Evolutionary conservation across 1,140 invertebrate genomes (phyloP), one percentile per base, ranked within the genome.

Genomic region (Euwallacea fornicatus): DNA sequence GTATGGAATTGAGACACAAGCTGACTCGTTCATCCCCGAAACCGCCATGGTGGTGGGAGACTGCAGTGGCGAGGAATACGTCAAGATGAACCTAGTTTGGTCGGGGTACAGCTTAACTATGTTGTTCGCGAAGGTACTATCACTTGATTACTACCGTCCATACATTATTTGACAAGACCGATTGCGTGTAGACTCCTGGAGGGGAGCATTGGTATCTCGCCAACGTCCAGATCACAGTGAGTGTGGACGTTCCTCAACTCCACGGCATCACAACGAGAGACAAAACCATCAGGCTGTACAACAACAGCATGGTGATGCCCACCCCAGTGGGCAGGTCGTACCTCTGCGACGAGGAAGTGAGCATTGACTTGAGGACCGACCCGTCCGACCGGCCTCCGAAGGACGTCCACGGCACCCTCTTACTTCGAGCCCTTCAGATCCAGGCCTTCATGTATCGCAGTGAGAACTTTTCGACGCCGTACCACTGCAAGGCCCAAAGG

Each of bases 261-360:
- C 72, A 72, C 15, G 71, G 72, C 44, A 75, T 77, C 16, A 60
- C 71, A 66, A 73, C 67, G 6, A 86, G 87, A 79, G 86, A 85
- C 73, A 73, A 86, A 85, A 82, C 82, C 0, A 78, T 86, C 6
- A 86, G 85, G 61, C 76, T 92, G 46, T 87, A 84, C 68, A 85
- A 86, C 66, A 84, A 84, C 13, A 82, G 87, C 1, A 87, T 90
- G 78, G 79, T 93, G 53, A 94, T 94, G 74, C 89, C 91, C 2
- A 95, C 93, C 0, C 93, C 92, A 0, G 91, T 95, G 11, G 92
- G 93, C 6, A 91, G 93, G 77, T 93, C 93, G 0, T 95, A 89
- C 77, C 83, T 86, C 10, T 96, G 93, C 58, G 85, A 88, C 33
- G 91, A 93, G 79, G 85, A 93, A 80, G 85, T 84, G n/a, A 77